These are phyloP conservation scores for Pipistrellus pygmaeus DNA, from an alignment of 2,797 vertebrate species.

Conservation along the genomic window DNA sequence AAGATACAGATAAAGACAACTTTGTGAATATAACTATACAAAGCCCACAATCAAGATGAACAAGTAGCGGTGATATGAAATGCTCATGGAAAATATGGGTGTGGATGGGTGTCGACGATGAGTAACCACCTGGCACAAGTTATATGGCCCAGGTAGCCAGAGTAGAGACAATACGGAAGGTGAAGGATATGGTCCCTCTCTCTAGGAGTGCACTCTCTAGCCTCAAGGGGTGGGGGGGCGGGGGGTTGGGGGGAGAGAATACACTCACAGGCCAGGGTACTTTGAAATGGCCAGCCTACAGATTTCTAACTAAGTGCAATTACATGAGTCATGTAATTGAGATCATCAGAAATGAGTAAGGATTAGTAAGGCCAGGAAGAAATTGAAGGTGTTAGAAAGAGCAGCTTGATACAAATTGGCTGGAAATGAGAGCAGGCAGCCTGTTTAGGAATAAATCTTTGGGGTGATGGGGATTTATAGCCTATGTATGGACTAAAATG, in stretches of 20 bases:
- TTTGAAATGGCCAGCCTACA: background rate
- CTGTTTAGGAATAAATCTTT: background rate
- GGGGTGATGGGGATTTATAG: background rate
- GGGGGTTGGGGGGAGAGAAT: fast-evolving
- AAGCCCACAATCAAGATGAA: background rate
- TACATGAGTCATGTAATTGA: background rate
- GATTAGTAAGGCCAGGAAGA: background rate
- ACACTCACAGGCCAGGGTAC: fast-evolving
- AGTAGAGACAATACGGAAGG: background rate
- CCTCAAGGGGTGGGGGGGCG: background rate
- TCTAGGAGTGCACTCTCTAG: background rate
- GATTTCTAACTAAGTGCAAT: background rate
- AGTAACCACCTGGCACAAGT: background rate
- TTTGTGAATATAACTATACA: background rate
- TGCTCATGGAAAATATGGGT: background rate
- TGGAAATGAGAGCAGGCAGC: background rate
- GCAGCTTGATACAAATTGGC: background rate
- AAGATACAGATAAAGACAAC: background rate
- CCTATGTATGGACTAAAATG: background rate
- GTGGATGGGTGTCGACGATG: background rate
- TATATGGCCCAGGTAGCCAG: fast-evolving
- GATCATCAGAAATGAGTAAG: background rate
- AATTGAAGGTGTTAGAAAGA: background rate
- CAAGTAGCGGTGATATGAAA: background rate
- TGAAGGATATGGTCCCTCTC: background rate